These are phyloP conservation scores for Phalloptychus januarius DNA, from an alignment of 2,797 vertebrate genomes.

Conservation along the genomic window DNA sequence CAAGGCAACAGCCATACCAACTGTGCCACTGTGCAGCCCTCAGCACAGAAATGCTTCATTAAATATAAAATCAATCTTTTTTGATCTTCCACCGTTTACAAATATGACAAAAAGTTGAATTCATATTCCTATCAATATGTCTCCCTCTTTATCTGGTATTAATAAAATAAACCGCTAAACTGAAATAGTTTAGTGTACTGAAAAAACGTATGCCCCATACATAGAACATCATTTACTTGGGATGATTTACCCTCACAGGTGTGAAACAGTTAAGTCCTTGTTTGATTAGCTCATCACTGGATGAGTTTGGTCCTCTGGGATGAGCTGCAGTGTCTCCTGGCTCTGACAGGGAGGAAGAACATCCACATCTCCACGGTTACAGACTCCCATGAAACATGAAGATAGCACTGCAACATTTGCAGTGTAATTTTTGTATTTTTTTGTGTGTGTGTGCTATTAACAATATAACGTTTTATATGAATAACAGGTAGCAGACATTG, in stretches of 20 bases:
- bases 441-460: not conserved
- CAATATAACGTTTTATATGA: not conserved
- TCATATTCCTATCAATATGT: not conserved
- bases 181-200: not conserved
- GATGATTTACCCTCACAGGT: slow-evolving; percentile 1
- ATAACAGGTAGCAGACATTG: not conserved
- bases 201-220: not conserved
- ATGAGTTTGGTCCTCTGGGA: slow-evolving; percentile 60
- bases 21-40: too few species aligned
- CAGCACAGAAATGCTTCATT: not conserved
- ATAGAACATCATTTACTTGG: not conserved
- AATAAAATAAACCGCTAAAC: not conserved
- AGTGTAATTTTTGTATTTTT: not conserved
- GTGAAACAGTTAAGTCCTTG: slow-evolving; percentile 6
- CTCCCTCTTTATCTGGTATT: not conserved
- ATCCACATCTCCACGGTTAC: slow-evolving; percentile 72
- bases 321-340: slow-evolving; percentile 38
- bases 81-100: not conserved
- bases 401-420: slow-evolving; percentile 17
- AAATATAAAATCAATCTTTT: not conserved
- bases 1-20: too few species aligned
- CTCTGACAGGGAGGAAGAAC: slow-evolving; percentile 44
- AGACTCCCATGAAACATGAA: slow-evolving; percentile 72
- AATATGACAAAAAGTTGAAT: not conserved
- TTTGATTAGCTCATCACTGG: slow-evolving; percentile 58